phyloP scores from a whole-genome alignment of 2,113 vertebrate genomes.

The Nettapus auritus region DNA sequence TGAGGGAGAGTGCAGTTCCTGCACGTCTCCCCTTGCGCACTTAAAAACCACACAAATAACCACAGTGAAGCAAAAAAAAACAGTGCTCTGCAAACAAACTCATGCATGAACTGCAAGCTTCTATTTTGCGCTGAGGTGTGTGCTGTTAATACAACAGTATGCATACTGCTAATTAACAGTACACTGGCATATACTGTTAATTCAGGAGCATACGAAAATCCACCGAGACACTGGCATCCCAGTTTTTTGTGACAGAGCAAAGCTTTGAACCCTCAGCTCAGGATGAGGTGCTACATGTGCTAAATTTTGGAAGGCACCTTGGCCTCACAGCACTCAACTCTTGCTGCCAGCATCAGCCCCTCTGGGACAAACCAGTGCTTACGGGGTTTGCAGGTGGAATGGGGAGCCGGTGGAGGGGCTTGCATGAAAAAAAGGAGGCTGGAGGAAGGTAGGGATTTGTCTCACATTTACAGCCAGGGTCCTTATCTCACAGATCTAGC shows the following conservation, averaged over 20 bases:
- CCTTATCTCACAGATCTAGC: neutral
- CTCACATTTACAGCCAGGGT: neutral
- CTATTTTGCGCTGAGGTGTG: neutral
- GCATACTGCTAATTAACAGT: too few species aligned
- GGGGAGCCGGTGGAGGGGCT: neutral
- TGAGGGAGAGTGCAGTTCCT: neutral
- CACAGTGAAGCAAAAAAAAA: neutral
- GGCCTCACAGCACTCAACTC: neutral
- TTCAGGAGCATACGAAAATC: rapidly evolving
- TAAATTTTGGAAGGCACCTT: neutral
- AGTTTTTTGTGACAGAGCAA: neutral
- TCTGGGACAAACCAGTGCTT: neutral
- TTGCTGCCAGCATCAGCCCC: neutral
- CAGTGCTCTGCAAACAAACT: neutral
- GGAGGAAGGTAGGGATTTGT: neutral
- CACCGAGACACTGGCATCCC: too few species aligned
- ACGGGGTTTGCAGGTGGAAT: neutral
- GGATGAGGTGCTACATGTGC: neutral
- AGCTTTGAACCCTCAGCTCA: neutral
- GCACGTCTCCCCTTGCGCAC: neutral
- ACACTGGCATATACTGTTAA: neutral
- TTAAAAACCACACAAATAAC: neutral
- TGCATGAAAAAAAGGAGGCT: neutral
- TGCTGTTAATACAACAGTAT: too few species aligned
- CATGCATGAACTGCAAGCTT: rapidly evolving